These are phyloP conservation scores for Astreopora myriophthalma DNA, from an alignment of 64 coral and sea anemone genomes.

Conservation along the genomic window DNA sequence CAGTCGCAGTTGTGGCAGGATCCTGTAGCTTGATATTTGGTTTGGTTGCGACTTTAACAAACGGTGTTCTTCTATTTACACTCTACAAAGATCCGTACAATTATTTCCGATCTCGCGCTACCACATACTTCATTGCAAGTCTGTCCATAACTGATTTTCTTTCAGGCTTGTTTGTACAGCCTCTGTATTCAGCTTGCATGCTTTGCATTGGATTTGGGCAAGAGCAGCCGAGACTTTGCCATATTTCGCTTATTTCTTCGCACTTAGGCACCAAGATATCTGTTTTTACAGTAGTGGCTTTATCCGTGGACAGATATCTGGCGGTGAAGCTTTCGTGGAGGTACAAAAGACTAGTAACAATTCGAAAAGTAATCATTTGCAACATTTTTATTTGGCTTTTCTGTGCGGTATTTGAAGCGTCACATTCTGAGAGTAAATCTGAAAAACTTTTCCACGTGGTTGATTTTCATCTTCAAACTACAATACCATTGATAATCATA, in stretches of 20 bases:
- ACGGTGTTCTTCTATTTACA: constrained; percentile 62
- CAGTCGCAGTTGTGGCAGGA: constrained; percentile 20
- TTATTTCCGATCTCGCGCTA: constrained; percentile 62
- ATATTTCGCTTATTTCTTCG: constrained; percentile 45
- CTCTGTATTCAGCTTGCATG: constrained; percentile 48
- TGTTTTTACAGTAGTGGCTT: constrained; percentile 60
- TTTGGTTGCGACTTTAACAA: constrained; percentile 21
- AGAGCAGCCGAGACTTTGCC: not conserved
- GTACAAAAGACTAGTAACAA: constrained; percentile 56
- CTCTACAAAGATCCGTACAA: constrained; percentile 67
- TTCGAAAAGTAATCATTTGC: constrained; percentile 2
- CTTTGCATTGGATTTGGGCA: constrained; percentile 16
- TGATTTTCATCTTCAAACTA: constrained; percentile 80
- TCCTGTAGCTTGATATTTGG: constrained; percentile 58
- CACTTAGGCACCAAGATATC: constrained; percentile 78
- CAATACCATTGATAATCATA: constrained; percentile 52
- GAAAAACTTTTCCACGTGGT: constrained; percentile 48
- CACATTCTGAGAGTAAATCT: constrained; percentile 13
- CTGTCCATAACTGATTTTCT: constrained; percentile 75
- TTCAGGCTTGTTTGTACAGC: constrained; percentile 50
- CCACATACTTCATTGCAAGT: constrained; percentile 54
- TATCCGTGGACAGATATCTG: constrained; percentile 71
- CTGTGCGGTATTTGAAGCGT: constrained; percentile 52
- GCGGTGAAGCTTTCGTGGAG: constrained; percentile 63
- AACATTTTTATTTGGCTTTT: constrained; percentile 62